phyloP scores from a whole-genome alignment of 2,888 invertebrate species.

The Campoletis raptor region DNA sequence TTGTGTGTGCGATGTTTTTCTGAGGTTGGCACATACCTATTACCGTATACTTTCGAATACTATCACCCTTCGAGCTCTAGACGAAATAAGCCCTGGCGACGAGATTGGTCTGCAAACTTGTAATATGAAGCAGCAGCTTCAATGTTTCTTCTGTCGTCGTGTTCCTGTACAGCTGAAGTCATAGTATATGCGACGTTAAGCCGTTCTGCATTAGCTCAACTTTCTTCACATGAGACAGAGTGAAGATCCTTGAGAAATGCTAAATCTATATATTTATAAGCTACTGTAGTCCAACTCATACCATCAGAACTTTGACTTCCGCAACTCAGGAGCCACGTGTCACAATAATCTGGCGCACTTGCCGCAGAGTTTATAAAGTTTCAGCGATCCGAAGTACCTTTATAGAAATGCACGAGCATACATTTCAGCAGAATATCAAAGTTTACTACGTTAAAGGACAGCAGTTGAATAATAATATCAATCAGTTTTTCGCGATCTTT shows the following conservation, averaged over 20 bases:
- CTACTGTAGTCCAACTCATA: conserved; percentile 48
- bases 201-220: conserved; percentile 50
- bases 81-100: conserved; percentile 52
- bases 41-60: conserved; percentile 1
- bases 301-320: conserved; percentile 48
- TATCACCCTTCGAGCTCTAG: conserved; percentile 40
- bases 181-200: conserved; percentile 37
- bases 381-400: conserved; percentile 32
- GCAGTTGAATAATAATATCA: background rate
- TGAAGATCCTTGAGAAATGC: conserved; percentile 20
- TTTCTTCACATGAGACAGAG: conserved; percentile 40
- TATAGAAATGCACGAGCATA: background rate
- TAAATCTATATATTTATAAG: conserved; percentile 61
- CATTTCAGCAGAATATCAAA: background rate
- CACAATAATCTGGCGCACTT: conserved; percentile 61
- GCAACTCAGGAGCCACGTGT: conserved; percentile 31
- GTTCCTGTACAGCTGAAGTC: conserved; percentile 8
- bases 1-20: background rate
- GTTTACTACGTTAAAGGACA: background rate
- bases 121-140: conserved; percentile 38
- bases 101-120: conserved; percentile 57
- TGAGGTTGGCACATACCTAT: conserved; percentile 33
- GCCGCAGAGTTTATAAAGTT: conserved; percentile 56
- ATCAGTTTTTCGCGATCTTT: background rate
- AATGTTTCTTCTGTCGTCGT: conserved; percentile 54